Conservation (phyloP, 2,113 vertebrate species). For the Phyllostomus hastatus region DNA sequence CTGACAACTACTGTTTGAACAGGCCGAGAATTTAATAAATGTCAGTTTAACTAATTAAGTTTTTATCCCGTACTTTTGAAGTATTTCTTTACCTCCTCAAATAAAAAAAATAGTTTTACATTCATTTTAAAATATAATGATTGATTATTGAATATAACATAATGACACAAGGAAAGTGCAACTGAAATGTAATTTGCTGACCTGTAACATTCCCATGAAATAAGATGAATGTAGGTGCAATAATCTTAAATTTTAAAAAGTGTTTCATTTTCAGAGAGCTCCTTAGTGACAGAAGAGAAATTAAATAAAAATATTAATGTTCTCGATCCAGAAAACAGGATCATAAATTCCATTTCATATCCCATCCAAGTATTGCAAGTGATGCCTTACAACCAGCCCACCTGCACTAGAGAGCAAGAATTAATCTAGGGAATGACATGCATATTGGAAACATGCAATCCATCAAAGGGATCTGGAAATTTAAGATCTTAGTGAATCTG, state of each 20-base stretch:
- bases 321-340: neutral
- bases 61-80: conserved; percentile 24
- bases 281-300: conserved; percentile 33
- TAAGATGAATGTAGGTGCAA: neutral
- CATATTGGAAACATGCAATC: neutral
- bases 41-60: conserved; percentile 26
- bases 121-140: conserved; percentile 18
- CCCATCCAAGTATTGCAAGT: neutral
- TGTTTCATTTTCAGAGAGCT: conserved; percentile 21
- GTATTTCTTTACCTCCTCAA: conserved; percentile 22
- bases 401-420: neutral
- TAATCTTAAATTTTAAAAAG: conserved; percentile 45
- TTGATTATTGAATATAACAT: conserved; percentile 26
- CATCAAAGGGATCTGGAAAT: neutral
- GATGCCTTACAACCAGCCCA: neutral
- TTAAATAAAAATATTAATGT: conserved; percentile 48
- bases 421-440: neutral
- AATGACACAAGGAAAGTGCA: neutral
- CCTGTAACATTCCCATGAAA: conserved; percentile 7
- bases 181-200: conserved; percentile 41
- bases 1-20: conserved; percentile 28
- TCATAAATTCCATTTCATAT: neutral
- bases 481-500: neutral
- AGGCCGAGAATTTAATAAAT: conserved; percentile 4
- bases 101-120: neutral